phyloP scores from a whole-genome alignment of 2,888 invertebrate genomes.

The Pterobdella sp. region DNA sequence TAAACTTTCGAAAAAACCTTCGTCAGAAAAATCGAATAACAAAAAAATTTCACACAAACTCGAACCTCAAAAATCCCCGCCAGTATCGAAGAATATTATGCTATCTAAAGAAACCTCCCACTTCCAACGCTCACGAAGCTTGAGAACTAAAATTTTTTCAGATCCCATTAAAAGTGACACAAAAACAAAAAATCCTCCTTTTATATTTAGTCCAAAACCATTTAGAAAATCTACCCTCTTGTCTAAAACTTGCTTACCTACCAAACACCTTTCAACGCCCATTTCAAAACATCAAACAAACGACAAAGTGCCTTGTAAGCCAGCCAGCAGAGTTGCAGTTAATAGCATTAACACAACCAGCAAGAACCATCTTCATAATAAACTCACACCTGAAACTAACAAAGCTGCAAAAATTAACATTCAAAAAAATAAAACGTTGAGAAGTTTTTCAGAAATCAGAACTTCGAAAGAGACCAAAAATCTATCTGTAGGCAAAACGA shows the following conservation, averaged over 20 bases:
- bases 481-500: too few species aligned
- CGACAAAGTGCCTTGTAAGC: neutral
- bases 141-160: neutral
- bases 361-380: neutral
- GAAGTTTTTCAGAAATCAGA: too few species aligned
- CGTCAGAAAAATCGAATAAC: neutral
- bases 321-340: neutral
- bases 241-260: neutral
- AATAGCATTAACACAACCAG: constrained; percentile 3
- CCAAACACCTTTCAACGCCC: neutral
- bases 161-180: neutral
- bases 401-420: neutral
- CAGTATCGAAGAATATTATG: neutral
- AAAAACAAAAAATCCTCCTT: neutral
- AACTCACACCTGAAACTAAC: neutral
- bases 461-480: too few species aligned
- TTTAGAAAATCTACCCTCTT: neutral
- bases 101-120: neutral
- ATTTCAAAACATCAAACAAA: neutral
- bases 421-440: too few species aligned
- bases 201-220: neutral
- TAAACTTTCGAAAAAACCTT: neutral
- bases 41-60: neutral
- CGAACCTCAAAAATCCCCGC: neutral
- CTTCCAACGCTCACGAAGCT: constrained; percentile 1